A percentile compares a stretch with the other conserved stretches of the same genome.
These are phyloP conservation scores for Operophtera brumata DNA, from an alignment of 2,888 invertebrate genomes.

Conservation along the genomic window DNA sequence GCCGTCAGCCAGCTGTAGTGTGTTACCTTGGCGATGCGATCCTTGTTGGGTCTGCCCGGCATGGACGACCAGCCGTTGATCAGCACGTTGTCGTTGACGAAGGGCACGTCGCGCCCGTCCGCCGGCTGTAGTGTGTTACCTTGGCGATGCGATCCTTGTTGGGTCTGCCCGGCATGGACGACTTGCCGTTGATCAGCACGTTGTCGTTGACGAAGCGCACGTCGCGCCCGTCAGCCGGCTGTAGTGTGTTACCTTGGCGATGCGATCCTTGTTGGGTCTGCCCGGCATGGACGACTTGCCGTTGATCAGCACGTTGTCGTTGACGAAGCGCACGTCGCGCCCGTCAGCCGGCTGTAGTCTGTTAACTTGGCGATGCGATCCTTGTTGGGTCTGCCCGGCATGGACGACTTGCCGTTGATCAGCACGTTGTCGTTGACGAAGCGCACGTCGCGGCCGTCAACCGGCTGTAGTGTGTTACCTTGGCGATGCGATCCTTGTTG, in stretches of 20 bases:
- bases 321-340: slow-evolving; percentile 90
- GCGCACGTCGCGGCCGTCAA: slow-evolving; percentile 83
- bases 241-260: no score
- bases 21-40: slow-evolving; percentile 82
- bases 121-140: no score
- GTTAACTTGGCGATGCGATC: no score
- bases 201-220: slow-evolving; percentile 93
- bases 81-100: slow-evolving; percentile 93
- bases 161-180: slow-evolving; percentile 86
- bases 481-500: slow-evolving; percentile 72
- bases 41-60: slow-evolving; percentile 78
- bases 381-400: slow-evolving; percentile 83
- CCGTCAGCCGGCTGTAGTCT: slow-evolving; percentile 91
- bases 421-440: slow-evolving; percentile 94
- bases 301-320: slow-evolving; percentile 94
- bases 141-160: slow-evolving; percentile 76
- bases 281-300: slow-evolving; percentile 91
- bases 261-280: no score
- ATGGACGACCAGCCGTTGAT: slow-evolving; percentile 94
- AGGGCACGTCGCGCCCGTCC: slow-evolving; percentile 90
- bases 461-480: slow-evolving; percentile 63
- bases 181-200: slow-evolving; percentile 93
- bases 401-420: slow-evolving; percentile 93
- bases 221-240: slow-evolving; percentile 90
- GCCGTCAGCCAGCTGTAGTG: slow-evolving; percentile 89